Evolutionary conservation across 2,113 vertebrate species (phyloP).

Genomic region (Synodontis membranacea): DNA sequence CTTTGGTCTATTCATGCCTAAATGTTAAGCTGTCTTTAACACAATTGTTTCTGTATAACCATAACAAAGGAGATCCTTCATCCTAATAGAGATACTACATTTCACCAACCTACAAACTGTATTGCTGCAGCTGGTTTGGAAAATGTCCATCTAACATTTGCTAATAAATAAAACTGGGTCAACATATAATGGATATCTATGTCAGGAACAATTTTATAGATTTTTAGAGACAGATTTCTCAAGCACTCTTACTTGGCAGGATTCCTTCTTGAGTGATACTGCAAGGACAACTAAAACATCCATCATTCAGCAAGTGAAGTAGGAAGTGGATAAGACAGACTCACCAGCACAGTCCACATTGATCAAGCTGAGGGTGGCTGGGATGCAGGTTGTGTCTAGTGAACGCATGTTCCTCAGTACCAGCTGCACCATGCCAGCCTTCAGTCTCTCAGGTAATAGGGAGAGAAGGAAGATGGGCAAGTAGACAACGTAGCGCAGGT

Average conservation of each 20-base stretch:
- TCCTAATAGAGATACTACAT: constrained; percentile 15
- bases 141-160: neutral
- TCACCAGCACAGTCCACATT: constrained; percentile 85
- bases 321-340: constrained; percentile 46
- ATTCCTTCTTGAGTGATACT: constrained; percentile 1
- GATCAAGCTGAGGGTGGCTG: constrained; percentile 71
- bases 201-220: constrained; percentile 7
- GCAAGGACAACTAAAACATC: constrained; percentile 13
- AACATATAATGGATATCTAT: constrained; percentile 18
- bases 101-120: neutral
- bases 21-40: constrained; percentile 1
- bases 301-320: neutral
- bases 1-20: neutral
- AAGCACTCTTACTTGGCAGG: constrained; percentile 15
- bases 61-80: constrained; percentile 2
- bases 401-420: constrained; percentile 62
- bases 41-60: neutral
- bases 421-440: constrained; percentile 72
- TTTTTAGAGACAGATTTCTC: neutral
- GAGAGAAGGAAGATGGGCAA: constrained; percentile 82
- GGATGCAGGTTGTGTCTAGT: constrained; percentile 65
- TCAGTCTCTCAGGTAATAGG: constrained; percentile 79
- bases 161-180: constrained; percentile 28
- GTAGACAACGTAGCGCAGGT: constrained; percentile 83
- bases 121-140: constrained; percentile 18